Base-by-base conservation (phyloP, 30 jellyfish, hydroid and myxozoan species). In the Aurelia sp. region DNA sequence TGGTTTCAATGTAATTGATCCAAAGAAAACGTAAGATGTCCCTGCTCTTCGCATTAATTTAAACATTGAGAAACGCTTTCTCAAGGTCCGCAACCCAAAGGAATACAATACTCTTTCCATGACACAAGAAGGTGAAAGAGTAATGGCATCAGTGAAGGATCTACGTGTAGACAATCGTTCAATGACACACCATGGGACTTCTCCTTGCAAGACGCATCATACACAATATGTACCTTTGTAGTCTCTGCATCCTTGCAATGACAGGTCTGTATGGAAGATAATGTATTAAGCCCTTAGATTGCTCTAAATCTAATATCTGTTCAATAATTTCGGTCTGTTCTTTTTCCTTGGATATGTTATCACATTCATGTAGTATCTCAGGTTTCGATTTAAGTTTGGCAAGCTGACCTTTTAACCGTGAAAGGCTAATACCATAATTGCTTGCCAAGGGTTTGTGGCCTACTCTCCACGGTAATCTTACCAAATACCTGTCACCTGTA, bases 131-230 rank as follows among this genome's bases (percentile, higher is more conserved):
- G 62, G 41, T 81, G 84, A 68, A 81, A 81, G 4, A 81, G 40
- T n/a, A 67, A 7, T 3, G 91, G 91, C 4, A 84, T 24, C 38
- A 81, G 48, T n/a, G 84, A 55, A 9, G 91, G 91, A n/a, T n/a
- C n/a, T n/a, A n/a, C n/a, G n/a, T n/a, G n/a, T n/a, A n/a, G n/a
- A n/a, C n/a, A n/a, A n/a, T n/a, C n/a, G n/a, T n/a, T n/a, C n/a
- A n/a, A n/a, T n/a, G n/a, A n/a, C n/a, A n/a, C n/a, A n/a, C n/a
- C n/a, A n/a, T n/a, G n/a, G n/a, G n/a, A n/a, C n/a, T n/a, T n/a
- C n/a, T n/a, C n/a, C n/a, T n/a, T n/a, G 69, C 72, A 44, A 19
- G 85, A 73, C 17, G 85, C 85, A 41, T 73, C 85, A 44, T 47
- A 73, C 18, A 73, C 85, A 11, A 73, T 57, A 21, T 72, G 48